Evolutionary conservation across 2,113 vertebrate species (phyloP).

Genomic region (Semnornis frantzii): DNA sequence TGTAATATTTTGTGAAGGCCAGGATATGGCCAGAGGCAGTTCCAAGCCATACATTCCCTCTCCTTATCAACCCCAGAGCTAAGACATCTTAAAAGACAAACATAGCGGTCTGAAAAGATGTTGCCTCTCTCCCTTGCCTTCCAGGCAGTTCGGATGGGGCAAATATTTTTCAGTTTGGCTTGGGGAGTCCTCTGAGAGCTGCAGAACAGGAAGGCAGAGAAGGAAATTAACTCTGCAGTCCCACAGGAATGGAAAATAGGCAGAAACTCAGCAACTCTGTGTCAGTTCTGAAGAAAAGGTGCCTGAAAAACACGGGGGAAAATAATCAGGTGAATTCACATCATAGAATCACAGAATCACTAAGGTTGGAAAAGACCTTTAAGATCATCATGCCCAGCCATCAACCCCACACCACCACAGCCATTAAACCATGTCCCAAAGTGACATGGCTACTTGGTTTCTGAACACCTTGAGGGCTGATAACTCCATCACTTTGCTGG

Average conservation of each 20-base stretch:
- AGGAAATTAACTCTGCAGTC: neutral
- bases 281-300: neutral
- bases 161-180: neutral
- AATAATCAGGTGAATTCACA: neutral
- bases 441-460: too few species aligned
- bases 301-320: neutral
- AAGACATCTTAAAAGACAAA: neutral
- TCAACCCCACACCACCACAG: too few species aligned
- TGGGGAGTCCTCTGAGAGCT: neutral
- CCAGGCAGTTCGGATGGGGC: neutral
- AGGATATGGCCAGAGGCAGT: neutral
- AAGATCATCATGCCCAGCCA: too few species aligned
- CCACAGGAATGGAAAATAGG: neutral
- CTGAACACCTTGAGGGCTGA: too few species aligned
- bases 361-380: too few species aligned
- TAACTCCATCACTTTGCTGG: too few species aligned
- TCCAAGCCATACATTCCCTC: neutral
- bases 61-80: neutral
- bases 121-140: neutral
- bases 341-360: neutral
- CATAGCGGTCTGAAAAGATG: neutral
- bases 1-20: neutral
- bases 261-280: neutral
- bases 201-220: neutral
- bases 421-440: too few species aligned